Conservation (phyloP, 2,888 invertebrate genomes). For the Smittia aterrima region DNA sequence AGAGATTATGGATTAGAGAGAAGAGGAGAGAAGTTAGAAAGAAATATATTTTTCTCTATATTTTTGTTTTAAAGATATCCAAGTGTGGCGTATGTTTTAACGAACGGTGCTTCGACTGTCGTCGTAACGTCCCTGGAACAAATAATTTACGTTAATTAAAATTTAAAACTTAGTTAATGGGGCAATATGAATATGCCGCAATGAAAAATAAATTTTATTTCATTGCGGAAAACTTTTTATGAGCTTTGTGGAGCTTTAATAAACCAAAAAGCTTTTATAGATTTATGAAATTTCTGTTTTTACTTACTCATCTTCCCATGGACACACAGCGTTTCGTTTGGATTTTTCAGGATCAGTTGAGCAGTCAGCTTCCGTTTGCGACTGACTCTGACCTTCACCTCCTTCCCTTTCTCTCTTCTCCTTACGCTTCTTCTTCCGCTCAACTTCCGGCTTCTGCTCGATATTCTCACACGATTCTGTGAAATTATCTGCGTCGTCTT, state of each 20-base stretch:
- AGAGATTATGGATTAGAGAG: not conserved
- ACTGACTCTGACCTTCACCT: constrained; percentile 44
- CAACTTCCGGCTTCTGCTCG: constrained; percentile 46
- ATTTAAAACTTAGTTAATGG: constrained; percentile 23
- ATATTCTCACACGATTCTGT: not conserved
- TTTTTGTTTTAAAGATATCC: constrained; percentile 73
- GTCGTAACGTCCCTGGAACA: constrained; percentile 70
- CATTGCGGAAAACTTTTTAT: not conserved
- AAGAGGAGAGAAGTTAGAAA: constrained; percentile 34
- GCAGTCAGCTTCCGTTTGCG: constrained; percentile 35
- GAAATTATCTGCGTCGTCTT: constrained; percentile 60
- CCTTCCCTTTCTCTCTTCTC: constrained; percentile 51
- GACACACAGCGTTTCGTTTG: constrained; percentile 82
- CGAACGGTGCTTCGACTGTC: constrained; percentile 84
- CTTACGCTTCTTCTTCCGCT: constrained; percentile 48
- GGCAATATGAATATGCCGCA: not conserved
- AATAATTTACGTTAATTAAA: constrained; percentile 32
- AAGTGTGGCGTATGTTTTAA: constrained; percentile 90
- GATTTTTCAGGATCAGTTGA: constrained; percentile 41
- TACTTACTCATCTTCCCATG: constrained; percentile 95
- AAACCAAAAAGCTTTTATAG: not conserved
- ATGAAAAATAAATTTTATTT: no score
- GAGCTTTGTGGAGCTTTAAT: not conserved
- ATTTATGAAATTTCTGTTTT: constrained; percentile 13
- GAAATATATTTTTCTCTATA: constrained; percentile 43